Evolutionary conservation across 92 coral and sea anemone genomes (phyloP).

Genomic region (Palythoa caribaeorum): DNA sequence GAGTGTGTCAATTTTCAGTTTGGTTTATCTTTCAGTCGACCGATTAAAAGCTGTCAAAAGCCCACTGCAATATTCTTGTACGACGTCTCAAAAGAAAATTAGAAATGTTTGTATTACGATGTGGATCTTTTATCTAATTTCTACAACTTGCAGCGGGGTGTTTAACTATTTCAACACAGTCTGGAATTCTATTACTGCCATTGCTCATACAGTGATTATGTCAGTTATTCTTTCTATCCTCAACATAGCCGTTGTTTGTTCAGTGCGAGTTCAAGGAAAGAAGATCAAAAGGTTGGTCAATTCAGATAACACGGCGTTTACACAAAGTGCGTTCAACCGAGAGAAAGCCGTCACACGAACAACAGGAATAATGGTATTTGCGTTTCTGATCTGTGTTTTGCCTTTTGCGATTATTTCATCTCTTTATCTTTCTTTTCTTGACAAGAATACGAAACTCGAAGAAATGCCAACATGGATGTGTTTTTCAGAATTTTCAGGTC

Average conservation of each 20-base stretch:
- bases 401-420: background rate
- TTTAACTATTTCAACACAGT: background rate
- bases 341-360: conserved; percentile 17
- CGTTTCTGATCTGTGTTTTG: background rate
- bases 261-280: background rate
- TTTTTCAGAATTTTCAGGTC: background rate
- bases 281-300: background rate
- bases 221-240: background rate
- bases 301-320: background rate
- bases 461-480: background rate
- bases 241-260: background rate
- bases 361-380: background rate
- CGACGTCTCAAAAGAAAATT: background rate
- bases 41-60: background rate
- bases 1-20: background rate
- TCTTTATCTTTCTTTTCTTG: background rate
- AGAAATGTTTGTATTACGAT: background rate
- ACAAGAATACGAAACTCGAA: background rate
- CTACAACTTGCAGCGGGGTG: background rate
- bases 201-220: background rate
- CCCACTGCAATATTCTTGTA: background rate
- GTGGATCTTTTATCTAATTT: background rate
- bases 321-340: background rate
- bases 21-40: background rate
- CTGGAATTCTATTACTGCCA: background rate